Conservation (phyloP, 2,888 invertebrate genomes). For the Odontocerum albicorne region DNA sequence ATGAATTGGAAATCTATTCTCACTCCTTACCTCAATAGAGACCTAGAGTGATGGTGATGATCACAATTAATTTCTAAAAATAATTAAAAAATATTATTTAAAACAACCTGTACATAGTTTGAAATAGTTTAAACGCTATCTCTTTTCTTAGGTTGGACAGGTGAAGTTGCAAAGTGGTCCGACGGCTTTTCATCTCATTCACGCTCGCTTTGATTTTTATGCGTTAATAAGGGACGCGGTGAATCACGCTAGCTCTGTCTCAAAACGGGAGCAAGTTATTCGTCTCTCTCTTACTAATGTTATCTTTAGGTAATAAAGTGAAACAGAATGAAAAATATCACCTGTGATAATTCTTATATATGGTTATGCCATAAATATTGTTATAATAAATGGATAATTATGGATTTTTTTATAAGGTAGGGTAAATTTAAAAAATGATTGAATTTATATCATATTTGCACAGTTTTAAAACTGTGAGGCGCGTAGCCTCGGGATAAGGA, state of each 20-base stretch:
- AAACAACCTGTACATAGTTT: conserved; percentile 16
- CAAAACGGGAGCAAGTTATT: conserved; percentile 28
- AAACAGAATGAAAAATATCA: conserved; percentile 9
- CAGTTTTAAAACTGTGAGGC: too few species aligned
- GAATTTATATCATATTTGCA: too few species aligned
- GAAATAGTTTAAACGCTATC: conserved; percentile 29
- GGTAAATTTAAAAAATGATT: too few species aligned
- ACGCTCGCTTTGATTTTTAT: background rate
- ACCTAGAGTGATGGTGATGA: too few species aligned
- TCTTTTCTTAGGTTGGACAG: conserved; percentile 28
- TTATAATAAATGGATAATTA: too few species aligned
- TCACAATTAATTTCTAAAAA: background rate
- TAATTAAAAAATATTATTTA: conserved; percentile 12
- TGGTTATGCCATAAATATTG: too few species aligned
- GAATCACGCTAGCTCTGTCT: conserved; percentile 24
- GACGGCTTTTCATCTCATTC: conserved; percentile 17
- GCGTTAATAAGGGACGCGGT: conserved; percentile 11
- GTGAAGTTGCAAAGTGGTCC: conserved; percentile 29
- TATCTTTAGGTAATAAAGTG: conserved; percentile 9
- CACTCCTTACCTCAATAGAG: too few species aligned
- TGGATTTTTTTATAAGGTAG: too few species aligned
- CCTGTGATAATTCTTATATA: too few species aligned
- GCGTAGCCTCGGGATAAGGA: too few species aligned
- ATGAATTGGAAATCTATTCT: too few species aligned
- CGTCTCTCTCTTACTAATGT: conserved; percentile 10